Evolutionary conservation across 1,140 invertebrate genomes (phyloP), one percentile per base, ranked within the genome.

Genomic region (Ruditapes philippinarum): DNA sequence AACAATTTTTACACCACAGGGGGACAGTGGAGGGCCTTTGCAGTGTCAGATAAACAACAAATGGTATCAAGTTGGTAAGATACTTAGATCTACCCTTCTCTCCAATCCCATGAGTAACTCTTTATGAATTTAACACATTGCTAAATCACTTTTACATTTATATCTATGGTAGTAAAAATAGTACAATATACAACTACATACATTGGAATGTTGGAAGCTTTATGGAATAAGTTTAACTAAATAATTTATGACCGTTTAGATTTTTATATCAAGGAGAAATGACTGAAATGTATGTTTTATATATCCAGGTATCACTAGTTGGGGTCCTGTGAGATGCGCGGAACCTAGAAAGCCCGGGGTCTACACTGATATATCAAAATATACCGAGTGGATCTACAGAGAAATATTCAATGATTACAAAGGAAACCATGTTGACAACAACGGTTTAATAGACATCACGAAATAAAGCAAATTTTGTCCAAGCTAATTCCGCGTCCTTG

Each of bases 301-400:
- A n/a, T n/a, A n/a, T n/a, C n/a, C n/a, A 68, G 65, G 65, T 68
- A 68, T 68, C 4, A 68, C 65, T 7, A 68, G 65, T 22, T 68
- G 28, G 28, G 65, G 65, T 11, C 14, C 12, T 14, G 65, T 33
- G 4, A 31, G 33, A 31, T 68, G 65, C 33, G 65, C 65, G 3
- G 65, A 68, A 22, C 65, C 28, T 7, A 2, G 36, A 3, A 68
- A 68, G 25, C 65, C 65, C 4, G 65, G 65, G 4, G 65, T 68
- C 28, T 68, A 68, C 36, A 68, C 65, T 7, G 65, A 68, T 68
- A 31, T 68, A 9, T 68, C 65, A 7, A 68, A 68, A 36, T 68
- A 68, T 22, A 68, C 65, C 17, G 65, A 68, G 5, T 68, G 65
- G 65, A 68, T 68, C 33, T 38, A 68, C 33, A 68, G 3, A 68